These are phyloP conservation scores for Phaethon lepturus DNA, from an alignment of 2,113 vertebrate genomes.

Conservation along the genomic window DNA sequence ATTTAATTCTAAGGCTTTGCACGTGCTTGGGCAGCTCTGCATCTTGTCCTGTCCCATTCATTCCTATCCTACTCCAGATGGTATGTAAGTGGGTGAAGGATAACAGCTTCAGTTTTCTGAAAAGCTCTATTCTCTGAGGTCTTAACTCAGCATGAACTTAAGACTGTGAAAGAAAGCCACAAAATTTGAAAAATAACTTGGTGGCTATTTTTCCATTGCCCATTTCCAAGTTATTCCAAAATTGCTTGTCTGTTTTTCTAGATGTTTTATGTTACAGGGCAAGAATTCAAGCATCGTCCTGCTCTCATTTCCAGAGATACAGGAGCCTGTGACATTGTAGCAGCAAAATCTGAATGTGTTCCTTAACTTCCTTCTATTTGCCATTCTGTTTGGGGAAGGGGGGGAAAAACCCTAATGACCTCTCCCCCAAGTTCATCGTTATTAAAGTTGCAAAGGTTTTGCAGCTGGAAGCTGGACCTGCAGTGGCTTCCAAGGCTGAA, in stretches of 20 bases:
- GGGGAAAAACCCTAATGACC: fast-evolving
- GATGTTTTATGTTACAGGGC: neutral
- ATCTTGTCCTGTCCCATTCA: neutral
- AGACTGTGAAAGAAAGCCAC: neutral
- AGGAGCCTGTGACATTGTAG: neutral
- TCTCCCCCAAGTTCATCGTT: neutral
- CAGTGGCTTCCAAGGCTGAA: neutral
- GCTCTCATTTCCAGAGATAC: neutral
- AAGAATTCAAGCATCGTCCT: neutral
- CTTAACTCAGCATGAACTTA: neutral
- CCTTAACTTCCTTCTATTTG: neutral
- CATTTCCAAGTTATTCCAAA: neutral
- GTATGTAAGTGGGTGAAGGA: slow-evolving; percentile 53
- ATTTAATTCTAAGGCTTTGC: neutral
- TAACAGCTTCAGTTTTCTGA: neutral
- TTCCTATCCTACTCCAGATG: slow-evolving; percentile 34
- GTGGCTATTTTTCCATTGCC: neutral
- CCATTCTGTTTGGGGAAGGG: neutral
- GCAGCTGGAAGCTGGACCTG: neutral
- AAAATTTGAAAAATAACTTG: neutral
- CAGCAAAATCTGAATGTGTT: neutral
- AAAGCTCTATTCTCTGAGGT: slow-evolving; percentile 31
- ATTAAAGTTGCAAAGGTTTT: neutral
- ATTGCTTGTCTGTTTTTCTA: neutral
- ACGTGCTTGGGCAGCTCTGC: neutral